Base-by-base conservation (phyloP, 2,797 vertebrate genomes). In the Tenualosa thibaudeaui region DNA sequence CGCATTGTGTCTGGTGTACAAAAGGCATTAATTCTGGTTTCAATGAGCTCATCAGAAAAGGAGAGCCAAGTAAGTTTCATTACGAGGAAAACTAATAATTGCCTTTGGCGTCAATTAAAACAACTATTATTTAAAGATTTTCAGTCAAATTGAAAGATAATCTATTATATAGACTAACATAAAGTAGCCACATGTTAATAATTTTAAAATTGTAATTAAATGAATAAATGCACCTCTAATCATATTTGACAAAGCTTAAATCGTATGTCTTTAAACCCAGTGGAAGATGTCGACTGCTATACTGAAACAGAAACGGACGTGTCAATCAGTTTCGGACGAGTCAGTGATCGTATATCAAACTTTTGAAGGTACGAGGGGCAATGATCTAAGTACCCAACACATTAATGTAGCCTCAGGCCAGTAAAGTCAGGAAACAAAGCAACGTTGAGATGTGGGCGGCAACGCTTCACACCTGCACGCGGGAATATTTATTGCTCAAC, bases 391-490 rank as follows among this genome's bases (percentile, higher is more conserved):
- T 51, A 12, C 4, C 8, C n/a, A 19, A 17, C 12, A 46, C 71
- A 78, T 78, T 78, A 43, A 78, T n/a, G 71, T 7, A 19, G 71
- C 71, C 71, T 46, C 71, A 15, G 19, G 17, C 19, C 40, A 37
- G 15, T 5, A 5, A 46, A 78, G 40, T 46, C 17, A 17, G 40
- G 71, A 78, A 78, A 78, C 71, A 78, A 78, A 78, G 71, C 71
- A 43, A 15, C 31, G 65, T 71, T 40, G 37, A 43, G 71, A 43
- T 78, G 71, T 78, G 71, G 71, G 71, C 71, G 71, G 71, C 17
- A 46, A 78, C 71, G 37, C 71, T 78, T 40, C 17, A 75, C 12
- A 78, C 40, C 26, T 19, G 71, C 71, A 78, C 71, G 71, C 71
- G 71, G 71, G 71, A 78, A 78, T 78, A 43, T 78, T 78, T 78